Conservation (phyloP, 2,888 invertebrate species). For the Lysandra bellargus region DNA sequence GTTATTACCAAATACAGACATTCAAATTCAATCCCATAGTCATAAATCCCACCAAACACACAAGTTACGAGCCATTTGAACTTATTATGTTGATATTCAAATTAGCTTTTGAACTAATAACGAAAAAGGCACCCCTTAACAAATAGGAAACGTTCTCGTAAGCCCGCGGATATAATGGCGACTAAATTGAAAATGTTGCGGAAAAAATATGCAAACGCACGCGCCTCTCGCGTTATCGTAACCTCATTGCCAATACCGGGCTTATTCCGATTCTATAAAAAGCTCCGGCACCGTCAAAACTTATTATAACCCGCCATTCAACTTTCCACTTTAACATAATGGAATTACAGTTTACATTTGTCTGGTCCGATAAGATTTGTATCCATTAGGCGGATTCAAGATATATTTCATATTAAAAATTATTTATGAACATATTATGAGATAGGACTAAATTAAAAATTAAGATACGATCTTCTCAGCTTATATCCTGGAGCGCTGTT, state of each 20-base stretch:
- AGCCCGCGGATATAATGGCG: constrained; percentile 27
- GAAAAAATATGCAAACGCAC: constrained; percentile 64
- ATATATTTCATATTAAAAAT: constrained; percentile 24
- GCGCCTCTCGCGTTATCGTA: constrained; percentile 54
- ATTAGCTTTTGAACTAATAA: constrained; percentile 5
- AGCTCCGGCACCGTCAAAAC: constrained; percentile 36
- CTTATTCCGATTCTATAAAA: constrained; percentile 46
- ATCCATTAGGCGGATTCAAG: constrained; percentile 21
- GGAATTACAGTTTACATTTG: not conserved
- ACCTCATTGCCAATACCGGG: constrained; percentile 55
- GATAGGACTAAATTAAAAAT: constrained; percentile 11
- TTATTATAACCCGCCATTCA: constrained; percentile 26
- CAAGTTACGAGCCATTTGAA: not conserved
- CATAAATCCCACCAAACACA: not conserved
- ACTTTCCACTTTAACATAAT: not conserved
- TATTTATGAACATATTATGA: constrained; percentile 18
- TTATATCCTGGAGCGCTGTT: not conserved
- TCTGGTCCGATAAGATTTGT: constrained; percentile 7
- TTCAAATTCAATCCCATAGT: not conserved
- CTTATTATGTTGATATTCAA: not conserved
- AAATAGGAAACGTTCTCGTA: constrained; percentile 31
- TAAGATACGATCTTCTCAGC: constrained; percentile 4
- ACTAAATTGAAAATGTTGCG: constrained; percentile 56
- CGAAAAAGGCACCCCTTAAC: constrained; percentile 16
- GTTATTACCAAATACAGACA: too few relatives aligned